Percentiles rank a stretch among this genome's conserved stretches.
phyloP scores from a whole-genome alignment of 92 coral and sea anemone genomes.

The Actinostola sp. region DNA sequence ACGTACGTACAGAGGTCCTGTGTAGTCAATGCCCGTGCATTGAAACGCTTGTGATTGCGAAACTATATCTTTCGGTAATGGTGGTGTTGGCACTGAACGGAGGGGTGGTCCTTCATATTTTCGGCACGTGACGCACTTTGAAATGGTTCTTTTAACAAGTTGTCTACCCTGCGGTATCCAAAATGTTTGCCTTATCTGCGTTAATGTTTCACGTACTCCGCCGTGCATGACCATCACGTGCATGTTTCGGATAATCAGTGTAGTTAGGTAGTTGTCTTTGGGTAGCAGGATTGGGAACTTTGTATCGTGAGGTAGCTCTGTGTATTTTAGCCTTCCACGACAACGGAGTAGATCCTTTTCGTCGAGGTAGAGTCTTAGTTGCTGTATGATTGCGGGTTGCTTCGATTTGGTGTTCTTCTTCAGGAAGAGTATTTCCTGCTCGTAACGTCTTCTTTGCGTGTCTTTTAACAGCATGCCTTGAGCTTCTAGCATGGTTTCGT shows the following conservation, averaged over 20 bases:
- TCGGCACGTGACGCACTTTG: slow-evolving; percentile 41
- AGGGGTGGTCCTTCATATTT: slow-evolving; percentile 48
- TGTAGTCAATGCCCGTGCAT: slow-evolving; percentile 55
- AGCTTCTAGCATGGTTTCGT: slow-evolving; percentile 29
- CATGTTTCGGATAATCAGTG: slow-evolving; percentile 31
- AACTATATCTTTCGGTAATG: slow-evolving; percentile 43
- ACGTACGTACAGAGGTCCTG: slow-evolving; percentile 52
- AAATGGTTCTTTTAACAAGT: slow-evolving; percentile 36
- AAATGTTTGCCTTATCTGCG: slow-evolving; percentile 52
- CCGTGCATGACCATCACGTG: slow-evolving; percentile 40
- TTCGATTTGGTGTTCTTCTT: slow-evolving; percentile 23
- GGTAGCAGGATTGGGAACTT: slow-evolving; percentile 41
- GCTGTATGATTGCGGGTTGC: slow-evolving; percentile 39
- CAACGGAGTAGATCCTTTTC: slow-evolving; percentile 21
- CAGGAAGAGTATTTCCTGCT: slow-evolving; percentile 19
- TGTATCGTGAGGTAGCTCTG: slow-evolving; percentile 33
- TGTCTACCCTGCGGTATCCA: slow-evolving; percentile 69
- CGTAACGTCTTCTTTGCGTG: slow-evolving; percentile 20
- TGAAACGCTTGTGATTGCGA: slow-evolving; percentile 58
- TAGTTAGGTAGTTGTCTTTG: slow-evolving; percentile 35
- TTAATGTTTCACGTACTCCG: slow-evolving; percentile 53
- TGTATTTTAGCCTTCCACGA: slow-evolving; percentile 40
- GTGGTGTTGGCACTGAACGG: slow-evolving; percentile 40
- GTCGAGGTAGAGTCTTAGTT: slow-evolving; percentile 42
- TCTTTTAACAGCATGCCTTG: slow-evolving; percentile 23